These are phyloP conservation scores for Drosophila crucigera DNA, from an alignment of 2,888 invertebrate species.

Conservation along the genomic window DNA sequence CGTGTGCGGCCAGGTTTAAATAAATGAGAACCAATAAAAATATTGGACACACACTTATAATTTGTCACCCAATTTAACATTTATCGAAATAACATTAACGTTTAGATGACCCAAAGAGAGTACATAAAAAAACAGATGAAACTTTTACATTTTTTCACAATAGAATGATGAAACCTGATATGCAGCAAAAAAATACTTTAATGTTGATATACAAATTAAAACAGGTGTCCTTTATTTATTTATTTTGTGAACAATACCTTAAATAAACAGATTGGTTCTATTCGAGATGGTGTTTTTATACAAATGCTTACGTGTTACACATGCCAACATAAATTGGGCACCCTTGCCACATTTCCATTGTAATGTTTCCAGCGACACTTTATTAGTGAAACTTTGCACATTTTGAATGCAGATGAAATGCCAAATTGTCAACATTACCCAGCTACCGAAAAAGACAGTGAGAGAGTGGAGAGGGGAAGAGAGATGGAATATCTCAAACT, in stretches of 20 bases:
- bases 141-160: background rate
- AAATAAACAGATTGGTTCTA: background rate
- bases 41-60: background rate
- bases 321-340: background rate
- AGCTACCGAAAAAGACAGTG: background rate
- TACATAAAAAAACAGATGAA: background rate
- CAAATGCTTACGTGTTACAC: background rate
- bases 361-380: slow-evolving; percentile 14
- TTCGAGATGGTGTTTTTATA: background rate
- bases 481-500: slow-evolving; percentile 12
- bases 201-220: background rate
- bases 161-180: background rate
- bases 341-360: slow-evolving; percentile 15
- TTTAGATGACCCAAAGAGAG: background rate
- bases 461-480: background rate
- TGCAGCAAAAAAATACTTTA: background rate
- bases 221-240: background rate
- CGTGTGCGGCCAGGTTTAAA: slow-evolving; percentile 7
- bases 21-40: slow-evolving; percentile 2
- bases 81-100: background rate
- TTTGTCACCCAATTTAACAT: slow-evolving; percentile 22
- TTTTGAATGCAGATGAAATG: slow-evolving; percentile 62
- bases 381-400: slow-evolving; percentile 19
- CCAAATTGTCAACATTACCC: slow-evolving; percentile 53
- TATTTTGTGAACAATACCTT: background rate